Percentiles rank a stretch among this genome's conserved stretches.
These are phyloP conservation scores for Maniola hyperantus DNA, from an alignment of 2,888 invertebrate species.

Conservation along the genomic window DNA sequence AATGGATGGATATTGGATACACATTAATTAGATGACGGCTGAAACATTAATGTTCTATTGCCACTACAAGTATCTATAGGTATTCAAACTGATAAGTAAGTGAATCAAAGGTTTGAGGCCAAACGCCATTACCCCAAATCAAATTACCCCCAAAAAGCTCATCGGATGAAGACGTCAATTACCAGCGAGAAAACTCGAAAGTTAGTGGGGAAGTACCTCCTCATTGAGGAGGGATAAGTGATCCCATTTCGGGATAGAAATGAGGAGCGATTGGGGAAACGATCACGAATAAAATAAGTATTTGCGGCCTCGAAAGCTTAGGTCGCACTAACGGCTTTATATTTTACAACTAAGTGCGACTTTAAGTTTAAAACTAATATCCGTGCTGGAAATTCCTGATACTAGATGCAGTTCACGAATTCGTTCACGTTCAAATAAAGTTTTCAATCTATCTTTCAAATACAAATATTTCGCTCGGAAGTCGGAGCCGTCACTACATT, in stretches of 20 bases:
- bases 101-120: slow-evolving; percentile 1
- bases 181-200: slow-evolving; percentile 32
- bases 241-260: slow-evolving; percentile 56
- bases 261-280: slow-evolving; percentile 65
- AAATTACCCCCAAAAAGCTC: slow-evolving; percentile 29
- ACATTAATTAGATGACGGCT: too few relatives aligned
- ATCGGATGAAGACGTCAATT: slow-evolving; percentile 34
- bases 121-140: slow-evolving; percentile 28
- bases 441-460: too few relatives aligned
- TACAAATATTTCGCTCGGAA: too few relatives aligned
- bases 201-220: slow-evolving; percentile 27
- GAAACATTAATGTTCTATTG: too few relatives aligned
- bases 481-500: too few relatives aligned
- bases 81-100: slow-evolving; percentile 22
- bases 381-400: too few relatives aligned
- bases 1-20: too few relatives aligned
- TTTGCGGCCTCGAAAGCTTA: slow-evolving; percentile 39
- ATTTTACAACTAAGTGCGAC: background rate
- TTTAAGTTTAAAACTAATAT: too few relatives aligned
- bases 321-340: background rate
- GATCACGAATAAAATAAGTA: slow-evolving; percentile 69
- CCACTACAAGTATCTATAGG: background rate
- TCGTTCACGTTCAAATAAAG: too few relatives aligned
- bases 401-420: too few relatives aligned
- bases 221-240: slow-evolving; percentile 52